phyloP scores from a whole-genome alignment of 2,797 vertebrate genomes.

The Rhinoraja longicauda region DNA sequence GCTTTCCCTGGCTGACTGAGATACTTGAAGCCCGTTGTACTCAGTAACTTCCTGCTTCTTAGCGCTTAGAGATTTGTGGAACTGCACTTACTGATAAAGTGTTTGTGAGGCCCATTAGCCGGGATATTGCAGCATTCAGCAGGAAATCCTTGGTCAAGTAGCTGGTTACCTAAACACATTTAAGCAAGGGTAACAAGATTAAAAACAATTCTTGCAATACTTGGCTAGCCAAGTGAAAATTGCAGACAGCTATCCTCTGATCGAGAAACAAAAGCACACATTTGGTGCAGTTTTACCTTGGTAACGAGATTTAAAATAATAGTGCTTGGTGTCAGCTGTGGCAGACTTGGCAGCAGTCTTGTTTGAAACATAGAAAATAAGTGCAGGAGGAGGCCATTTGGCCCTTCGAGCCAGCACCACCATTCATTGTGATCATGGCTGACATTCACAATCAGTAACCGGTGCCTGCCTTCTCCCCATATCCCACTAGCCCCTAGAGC shows the following conservation, averaged over 20 bases:
- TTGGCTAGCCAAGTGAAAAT: not conserved
- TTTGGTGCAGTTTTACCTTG: not conserved
- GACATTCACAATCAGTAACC: too few relatives aligned
- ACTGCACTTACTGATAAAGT: slow-evolving; percentile 68
- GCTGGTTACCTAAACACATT: slow-evolving; percentile 68
- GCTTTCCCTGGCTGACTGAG: not conserved
- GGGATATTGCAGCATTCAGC: slow-evolving; percentile 82
- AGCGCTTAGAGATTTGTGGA: not conserved
- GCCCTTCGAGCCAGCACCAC: too few relatives aligned
- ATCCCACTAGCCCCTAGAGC: too few relatives aligned
- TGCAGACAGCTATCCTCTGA: not conserved
- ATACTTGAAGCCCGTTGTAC: not conserved
- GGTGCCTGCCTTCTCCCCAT: too few relatives aligned
- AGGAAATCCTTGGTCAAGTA: slow-evolving; percentile 82
- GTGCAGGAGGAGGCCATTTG: too few relatives aligned
- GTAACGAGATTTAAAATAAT: not conserved
- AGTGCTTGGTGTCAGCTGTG: not conserved
- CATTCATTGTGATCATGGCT: too few relatives aligned
- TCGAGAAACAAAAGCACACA: not conserved
- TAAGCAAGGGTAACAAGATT: not conserved
- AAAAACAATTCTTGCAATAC: slow-evolving; percentile 4
- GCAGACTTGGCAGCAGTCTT: too few relatives aligned
- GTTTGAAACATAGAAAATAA: too few relatives aligned
- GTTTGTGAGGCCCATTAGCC: slow-evolving; percentile 83
- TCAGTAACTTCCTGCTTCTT: not conserved